These are phyloP conservation scores for Equus przewalskii DNA, from an alignment of 2,113 vertebrate species.

Conservation along the genomic window DNA sequence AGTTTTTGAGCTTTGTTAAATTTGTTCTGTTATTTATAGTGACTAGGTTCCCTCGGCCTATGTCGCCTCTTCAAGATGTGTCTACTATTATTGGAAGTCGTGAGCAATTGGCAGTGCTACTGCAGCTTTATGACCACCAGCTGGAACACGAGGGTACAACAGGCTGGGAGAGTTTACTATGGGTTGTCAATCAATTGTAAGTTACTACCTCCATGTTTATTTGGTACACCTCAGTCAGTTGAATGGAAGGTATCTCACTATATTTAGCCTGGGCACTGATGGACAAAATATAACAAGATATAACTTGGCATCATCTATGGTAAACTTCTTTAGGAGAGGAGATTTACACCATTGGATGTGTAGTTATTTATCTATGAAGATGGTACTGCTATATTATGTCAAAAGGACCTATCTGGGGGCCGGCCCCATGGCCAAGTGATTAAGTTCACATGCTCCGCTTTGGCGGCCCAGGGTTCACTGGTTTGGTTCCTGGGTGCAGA, in stretches of 20 bases:
- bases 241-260: background rate
- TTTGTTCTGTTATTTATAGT: conserved; percentile 87
- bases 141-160: conserved; percentile 98
- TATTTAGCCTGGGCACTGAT: background rate
- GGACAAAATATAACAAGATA: background rate
- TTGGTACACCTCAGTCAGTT: background rate
- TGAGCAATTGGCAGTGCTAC: conserved; percentile 92
- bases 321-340: background rate
- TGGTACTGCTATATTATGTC: background rate
- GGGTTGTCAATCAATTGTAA: conserved; percentile 99
- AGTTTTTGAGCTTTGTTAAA: conserved; percentile 17
- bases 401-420: background rate
- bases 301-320: background rate
- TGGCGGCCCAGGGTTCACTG: too few species aligned
- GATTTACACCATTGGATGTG: background rate
- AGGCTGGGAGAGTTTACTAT: conserved; percentile 97
- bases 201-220: conserved; percentile 72
- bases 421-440: too few species aligned
- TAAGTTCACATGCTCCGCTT: too few species aligned
- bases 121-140: conserved; percentile 97
- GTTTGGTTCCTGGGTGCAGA: too few species aligned
- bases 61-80: conserved; percentile 97
- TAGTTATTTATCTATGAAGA: background rate
- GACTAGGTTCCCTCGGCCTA: conserved; percentile 96
- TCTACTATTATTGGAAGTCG: conserved; percentile 96